Base-by-base conservation (phyloP, 2,888 invertebrate species). In the Acleris laterana region DNA sequence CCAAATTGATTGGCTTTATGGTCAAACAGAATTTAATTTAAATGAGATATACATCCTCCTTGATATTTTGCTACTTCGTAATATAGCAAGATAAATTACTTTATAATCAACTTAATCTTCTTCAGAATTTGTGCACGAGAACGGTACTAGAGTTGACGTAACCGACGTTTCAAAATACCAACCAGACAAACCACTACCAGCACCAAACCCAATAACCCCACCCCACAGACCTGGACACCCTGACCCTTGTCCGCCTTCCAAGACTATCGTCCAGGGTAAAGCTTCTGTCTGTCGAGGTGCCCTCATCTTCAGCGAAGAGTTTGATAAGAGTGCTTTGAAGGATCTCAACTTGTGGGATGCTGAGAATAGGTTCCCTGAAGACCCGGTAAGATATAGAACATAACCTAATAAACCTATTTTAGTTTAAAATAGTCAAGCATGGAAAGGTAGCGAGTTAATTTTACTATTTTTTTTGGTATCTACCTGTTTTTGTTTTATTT, bases 241-340 rank as follows among this genome's bases (percentile, higher is more conserved):
- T 1, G 59, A 72, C 0, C 74, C 81, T 1, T 87, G 90, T 71
- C 68, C 73, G 25, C 48, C 62, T 0, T 88, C 90, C 0, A 59
- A 66, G 25, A 90, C 87, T 0, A 72, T 71, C 20, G 84, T 91
- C 1, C 77, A 77, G 16, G 88, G 85, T 1, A 66, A 70, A 1
- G 70, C 68, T 7, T 63, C 76, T 0, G 76, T 90, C 19, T 95
- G 95, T 73, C 78, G 87, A 20, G 94, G 94, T 2, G 83, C 89
- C 17, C 78, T 95, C 28, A 85, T 96, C 53, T 96, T 96, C 71
- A 85, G 89, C 22, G 95, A 95, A 46, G 89, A 94, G 20, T 96
- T 96, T 72, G 78, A 83, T 5, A 81, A 79, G 55, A 67, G 68
- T 7, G 76, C 78, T 75, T 51, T 87, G n/a, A 74, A 80, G 22